Evolutionary conservation across 2,113 vertebrate genomes (phyloP).

Genomic region (Paradoxurus hermaphroditus): DNA sequence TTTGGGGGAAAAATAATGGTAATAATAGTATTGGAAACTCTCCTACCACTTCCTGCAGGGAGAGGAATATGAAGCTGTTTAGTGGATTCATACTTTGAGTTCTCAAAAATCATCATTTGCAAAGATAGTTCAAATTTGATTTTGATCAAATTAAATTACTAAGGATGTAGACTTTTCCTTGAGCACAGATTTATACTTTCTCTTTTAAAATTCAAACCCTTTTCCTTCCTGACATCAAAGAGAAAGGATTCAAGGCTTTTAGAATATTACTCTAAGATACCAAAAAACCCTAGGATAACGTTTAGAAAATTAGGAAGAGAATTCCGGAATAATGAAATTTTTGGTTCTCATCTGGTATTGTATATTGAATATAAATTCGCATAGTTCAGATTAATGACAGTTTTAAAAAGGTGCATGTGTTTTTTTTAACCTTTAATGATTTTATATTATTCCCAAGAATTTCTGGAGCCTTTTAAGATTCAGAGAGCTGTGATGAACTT

Average conservation of each 20-base stretch:
- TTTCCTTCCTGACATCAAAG: conserved; percentile 48
- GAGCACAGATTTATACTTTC: conserved; percentile 44
- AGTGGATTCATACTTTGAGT: conserved; percentile 12
- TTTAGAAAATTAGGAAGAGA: conserved; percentile 39
- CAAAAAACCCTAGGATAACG: neutral
- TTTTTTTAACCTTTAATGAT: neutral
- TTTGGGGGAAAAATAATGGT: neutral
- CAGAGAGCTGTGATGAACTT: conserved; percentile 37
- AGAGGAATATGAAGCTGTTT: neutral
- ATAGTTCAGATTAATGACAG: neutral
- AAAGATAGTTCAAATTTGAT: conserved; percentile 53
- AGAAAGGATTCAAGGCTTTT: conserved; percentile 38
- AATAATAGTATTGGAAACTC: conserved; percentile 33
- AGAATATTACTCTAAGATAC: conserved; percentile 46
- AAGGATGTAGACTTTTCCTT: conserved; percentile 46
- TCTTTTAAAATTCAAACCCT: conserved; percentile 48
- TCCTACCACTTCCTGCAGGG: neutral
- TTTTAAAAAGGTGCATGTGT: neutral
- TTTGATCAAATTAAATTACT: conserved; percentile 58
- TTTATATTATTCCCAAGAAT: neutral
- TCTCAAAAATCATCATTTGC: conserved; percentile 42
- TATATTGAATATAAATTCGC: conserved; percentile 1
- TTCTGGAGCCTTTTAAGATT: neutral
- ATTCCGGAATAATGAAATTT: conserved; percentile 45
- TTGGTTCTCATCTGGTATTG: conserved; percentile 40